These are phyloP conservation scores for Aphodius granarius DNA, from an alignment of 2,888 invertebrate genomes.

Conservation along the genomic window DNA sequence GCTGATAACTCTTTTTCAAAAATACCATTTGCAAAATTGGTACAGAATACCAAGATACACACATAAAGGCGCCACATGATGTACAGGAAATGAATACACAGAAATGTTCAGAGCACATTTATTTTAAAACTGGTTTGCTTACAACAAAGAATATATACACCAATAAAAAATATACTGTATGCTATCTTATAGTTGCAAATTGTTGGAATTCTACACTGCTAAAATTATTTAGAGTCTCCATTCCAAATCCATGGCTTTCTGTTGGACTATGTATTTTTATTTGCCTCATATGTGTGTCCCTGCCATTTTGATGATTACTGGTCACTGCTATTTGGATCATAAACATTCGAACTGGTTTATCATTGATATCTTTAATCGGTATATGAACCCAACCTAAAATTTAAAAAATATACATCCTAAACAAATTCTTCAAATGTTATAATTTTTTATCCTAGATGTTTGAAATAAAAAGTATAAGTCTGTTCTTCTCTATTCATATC, in stretches of 20 bases:
- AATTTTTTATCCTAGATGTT: no score
- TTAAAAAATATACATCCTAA: conserved; percentile 10
- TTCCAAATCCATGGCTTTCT: conserved; percentile 65
- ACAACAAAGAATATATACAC: not conserved
- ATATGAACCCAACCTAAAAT: conserved; percentile 90
- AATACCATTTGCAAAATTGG: not conserved
- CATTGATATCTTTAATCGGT: conserved; percentile 84
- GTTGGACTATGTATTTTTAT: conserved; percentile 93
- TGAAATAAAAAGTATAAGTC: no score
- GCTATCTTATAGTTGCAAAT: conserved; percentile 77
- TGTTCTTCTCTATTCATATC: no score
- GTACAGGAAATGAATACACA: not conserved
- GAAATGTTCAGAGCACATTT: not conserved
- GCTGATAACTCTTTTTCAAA: conserved; percentile 14
- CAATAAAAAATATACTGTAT: conserved; percentile 10
- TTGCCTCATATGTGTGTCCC: conserved; percentile 97
- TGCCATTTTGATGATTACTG: conserved; percentile 98
- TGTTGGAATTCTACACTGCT: conserved; percentile 81
- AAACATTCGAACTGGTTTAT: conserved; percentile 89
- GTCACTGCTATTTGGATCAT: conserved; percentile 96
- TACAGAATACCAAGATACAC: conserved; percentile 7
- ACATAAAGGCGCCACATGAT: not conserved
- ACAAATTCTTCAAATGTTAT: no score
- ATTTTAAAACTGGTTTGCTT: conserved; percentile 1
- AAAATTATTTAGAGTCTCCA: conserved; percentile 76